A percentile compares a stretch with the other conserved stretches of the same genome.
Evolutionary conservation across 1,140 invertebrate genomes (phyloP).

Genomic region (Cheumatopsyche charites): DNA sequence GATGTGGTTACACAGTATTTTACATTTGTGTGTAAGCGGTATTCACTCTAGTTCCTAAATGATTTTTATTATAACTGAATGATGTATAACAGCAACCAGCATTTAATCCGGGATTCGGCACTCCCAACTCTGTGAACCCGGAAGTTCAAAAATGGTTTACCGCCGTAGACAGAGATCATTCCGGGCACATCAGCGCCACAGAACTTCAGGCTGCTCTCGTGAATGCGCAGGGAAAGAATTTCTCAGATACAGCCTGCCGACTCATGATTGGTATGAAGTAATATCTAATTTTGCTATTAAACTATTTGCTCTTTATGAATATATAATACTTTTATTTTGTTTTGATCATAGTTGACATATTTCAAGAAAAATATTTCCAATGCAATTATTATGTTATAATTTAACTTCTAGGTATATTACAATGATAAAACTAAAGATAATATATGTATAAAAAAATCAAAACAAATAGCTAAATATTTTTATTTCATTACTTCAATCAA

Average conservation of each 20-base stretch:
- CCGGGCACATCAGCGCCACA: constrained; percentile 77
- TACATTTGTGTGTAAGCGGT: constrained; percentile 10
- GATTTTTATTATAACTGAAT: constrained; percentile 13
- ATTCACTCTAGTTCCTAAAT: constrained; percentile 31
- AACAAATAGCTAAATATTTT: no score
- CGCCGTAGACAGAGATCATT: constrained; percentile 81
- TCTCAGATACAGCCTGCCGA: constrained; percentile 82
- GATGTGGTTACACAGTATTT: background rate
- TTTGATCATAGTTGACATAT: no score
- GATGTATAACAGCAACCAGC: constrained; percentile 32
- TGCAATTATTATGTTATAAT: no score
- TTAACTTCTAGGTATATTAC: no score
- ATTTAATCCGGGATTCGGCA: constrained; percentile 38
- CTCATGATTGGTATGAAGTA: constrained; percentile 81
- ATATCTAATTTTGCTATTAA: background rate
- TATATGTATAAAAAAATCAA: no score
- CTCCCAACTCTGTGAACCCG: constrained; percentile 59
- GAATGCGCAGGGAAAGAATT: constrained; percentile 85
- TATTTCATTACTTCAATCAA: no score
- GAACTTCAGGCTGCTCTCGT: constrained; percentile 85
- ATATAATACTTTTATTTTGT: no score
- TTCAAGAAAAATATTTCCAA: background rate
- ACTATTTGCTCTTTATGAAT: background rate
- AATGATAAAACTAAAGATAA: no score
- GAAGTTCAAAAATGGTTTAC: constrained; percentile 82